Evolutionary conservation across 2,113 vertebrate species (phyloP).

Genomic region (Geococcyx californianus): DNA sequence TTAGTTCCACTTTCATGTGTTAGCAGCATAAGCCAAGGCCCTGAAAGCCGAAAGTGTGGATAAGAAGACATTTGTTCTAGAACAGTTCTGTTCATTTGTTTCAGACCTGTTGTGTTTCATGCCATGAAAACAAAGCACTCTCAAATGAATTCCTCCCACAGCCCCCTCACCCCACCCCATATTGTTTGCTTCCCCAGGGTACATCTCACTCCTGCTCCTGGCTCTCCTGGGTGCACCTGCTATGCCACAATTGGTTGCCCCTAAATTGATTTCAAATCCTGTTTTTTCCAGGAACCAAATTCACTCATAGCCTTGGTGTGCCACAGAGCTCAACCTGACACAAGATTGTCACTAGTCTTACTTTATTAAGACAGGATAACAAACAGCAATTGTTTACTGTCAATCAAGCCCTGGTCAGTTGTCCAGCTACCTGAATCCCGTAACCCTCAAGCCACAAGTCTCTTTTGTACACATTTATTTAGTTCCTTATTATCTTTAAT

Average conservation of each 20-base stretch:
- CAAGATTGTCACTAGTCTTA: background rate
- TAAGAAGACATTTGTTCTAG: background rate
- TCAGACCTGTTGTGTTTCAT: background rate
- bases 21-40: background rate
- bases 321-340: background rate
- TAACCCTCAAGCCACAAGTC: background rate
- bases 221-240: background rate
- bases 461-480: background rate
- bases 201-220: background rate
- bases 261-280: constrained; percentile 36
- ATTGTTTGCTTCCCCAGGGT: background rate
- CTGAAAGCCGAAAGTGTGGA: background rate
- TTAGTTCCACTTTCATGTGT: background rate
- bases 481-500: background rate
- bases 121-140: background rate
- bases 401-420: background rate
- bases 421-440: background rate
- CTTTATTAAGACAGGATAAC: background rate
- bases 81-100: background rate
- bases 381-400: background rate
- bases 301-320: background rate
- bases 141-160: background rate
- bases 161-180: no score
- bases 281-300: background rate
- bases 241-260: background rate